Evolutionary conservation across 1,140 invertebrate genomes (phyloP), one percentile per base, ranked within the genome.

Genomic region (Procambarus clarkii): DNA sequence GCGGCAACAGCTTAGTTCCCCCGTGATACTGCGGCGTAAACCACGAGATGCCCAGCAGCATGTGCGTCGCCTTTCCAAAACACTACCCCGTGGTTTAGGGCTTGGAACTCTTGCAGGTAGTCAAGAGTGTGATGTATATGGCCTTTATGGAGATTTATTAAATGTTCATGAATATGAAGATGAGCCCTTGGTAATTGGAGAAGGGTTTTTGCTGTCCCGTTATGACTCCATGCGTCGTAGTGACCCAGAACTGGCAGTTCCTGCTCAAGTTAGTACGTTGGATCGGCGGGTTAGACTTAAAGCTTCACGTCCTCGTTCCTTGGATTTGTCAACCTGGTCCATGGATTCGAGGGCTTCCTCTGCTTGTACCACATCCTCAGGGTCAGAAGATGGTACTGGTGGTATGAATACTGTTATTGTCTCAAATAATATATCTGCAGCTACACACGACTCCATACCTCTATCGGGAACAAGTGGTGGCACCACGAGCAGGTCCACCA

Each of bases 131-230:
- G 97, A 98, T 94, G 97, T 98, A 0, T 98, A 98, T 94, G 98
- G 97, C 0, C 95, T 98, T 0, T 98, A 98, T 93, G 97, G 97
- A 0, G 97, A 98, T 93, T 95, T 98, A 45, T 98, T 98, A 95
- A 97, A 98, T 94, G 96, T 98, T 2, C 97, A 97, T 94, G 97
- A 98, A 94, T 97, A 97, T 93, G 97, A 97, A 78, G 97, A 97
- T 15, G 97, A 98, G 93, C 96, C 92, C n/a, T 48, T 91, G 60
- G 50, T 91, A 81, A 92, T 92, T 76, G 86, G 87, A n/a, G 91
- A 98, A 94, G 96, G 96, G 5, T 50, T 71, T 24, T 79, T 88
- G 44, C 80, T 93, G 11, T 87, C 86, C 11, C 90, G 91, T n/a
- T 92, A 91, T 90, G 89, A 92, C 77, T 91, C 92, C 0, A 94